phyloP scores from a whole-genome alignment of 2,113 vertebrate genomes.

The Narcine bancroftii region DNA sequence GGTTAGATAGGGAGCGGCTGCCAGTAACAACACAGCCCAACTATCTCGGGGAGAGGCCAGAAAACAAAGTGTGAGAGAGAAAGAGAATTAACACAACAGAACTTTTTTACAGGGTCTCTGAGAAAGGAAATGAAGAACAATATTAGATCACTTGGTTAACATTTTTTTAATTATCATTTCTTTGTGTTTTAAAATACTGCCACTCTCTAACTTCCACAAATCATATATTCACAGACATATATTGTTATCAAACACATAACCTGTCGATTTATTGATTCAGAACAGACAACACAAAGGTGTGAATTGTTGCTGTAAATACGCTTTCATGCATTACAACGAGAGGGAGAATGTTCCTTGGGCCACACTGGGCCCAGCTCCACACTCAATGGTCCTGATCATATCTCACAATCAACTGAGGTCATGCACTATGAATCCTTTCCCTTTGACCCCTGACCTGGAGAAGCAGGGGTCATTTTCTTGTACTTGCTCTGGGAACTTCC shows the following conservation, averaged over 20 bases:
- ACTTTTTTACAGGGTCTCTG: not conserved
- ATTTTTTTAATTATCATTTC: not conserved
- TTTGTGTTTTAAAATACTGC: conserved; percentile 27
- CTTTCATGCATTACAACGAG: conserved; percentile 25
- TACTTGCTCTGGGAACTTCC: not conserved
- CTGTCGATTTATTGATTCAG: not conserved
- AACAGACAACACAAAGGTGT: not conserved
- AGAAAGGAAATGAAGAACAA: not conserved
- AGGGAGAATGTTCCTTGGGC: not conserved
- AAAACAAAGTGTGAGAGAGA: not conserved
- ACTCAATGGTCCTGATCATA: not conserved
- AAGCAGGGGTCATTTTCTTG: not conserved
- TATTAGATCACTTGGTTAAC: not conserved
- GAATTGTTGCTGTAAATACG: conserved; percentile 6
- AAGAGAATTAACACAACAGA: not conserved
- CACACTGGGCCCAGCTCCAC: not conserved
- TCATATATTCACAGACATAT: conserved; percentile 30
- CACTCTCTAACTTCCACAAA: not conserved
- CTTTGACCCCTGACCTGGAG: not conserved
- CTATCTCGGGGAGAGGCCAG: not conserved
- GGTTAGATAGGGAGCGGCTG: not conserved
- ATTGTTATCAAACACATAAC: conserved; percentile 23
- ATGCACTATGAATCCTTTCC: not conserved
- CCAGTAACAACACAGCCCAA: not conserved
- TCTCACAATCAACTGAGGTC: not conserved